Base-by-base conservation (phyloP, 2,113 vertebrate species). In the Hyaena hyaena region DNA sequence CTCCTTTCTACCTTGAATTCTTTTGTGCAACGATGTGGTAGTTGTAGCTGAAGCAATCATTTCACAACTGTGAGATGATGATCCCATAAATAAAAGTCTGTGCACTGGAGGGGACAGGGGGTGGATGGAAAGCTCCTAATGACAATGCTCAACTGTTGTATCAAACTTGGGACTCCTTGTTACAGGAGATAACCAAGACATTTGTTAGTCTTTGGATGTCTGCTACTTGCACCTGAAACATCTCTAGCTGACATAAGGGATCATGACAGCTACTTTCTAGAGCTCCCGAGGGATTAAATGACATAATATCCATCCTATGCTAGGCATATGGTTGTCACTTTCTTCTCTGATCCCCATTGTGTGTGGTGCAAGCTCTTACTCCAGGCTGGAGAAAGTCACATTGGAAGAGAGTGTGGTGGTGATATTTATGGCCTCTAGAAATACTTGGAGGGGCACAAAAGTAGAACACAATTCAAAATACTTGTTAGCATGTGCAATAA, bases 1-100 rank as follows among this genome's bases (percentile, higher is more conserved):
- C 92, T n/a, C 58, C 48, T 88, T 93, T 58, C 31, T 80, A 39
- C 66, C 85, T 86, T 58, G 69, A 63, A 81, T 87, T 87, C 69
- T 53, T 82, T 66, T n/a, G 45, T 68, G 77, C 66, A 55, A 80
- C 85, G n/a, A 63, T 28, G 5, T 10, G 55, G 35, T 31, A 26
- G 66, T 28, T 77, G 50, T 39, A 45, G 50, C 39, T 7, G 71
- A 74, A 90, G 58, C 28, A 58, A 43, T 58, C 48, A 7, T 71
- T 26, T 87, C 79, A 50, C 19, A 33, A 4, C 8, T 2, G 33
- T 1, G 85, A 94, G 39, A 33, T 61, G 33, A 81, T 10, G 10
- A 93, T n/a, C 50, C 16, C 71, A 12, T 48, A 35, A 15, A 43
- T 74, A 28, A 90, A 93, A 79, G 35, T 43, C 45, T 2, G 0